Percentiles rank a stretch among this genome's conserved stretches.
These are phyloP conservation scores for Dryadula phaetusa DNA, from an alignment of 2,888 invertebrate species.

Conservation along the genomic window DNA sequence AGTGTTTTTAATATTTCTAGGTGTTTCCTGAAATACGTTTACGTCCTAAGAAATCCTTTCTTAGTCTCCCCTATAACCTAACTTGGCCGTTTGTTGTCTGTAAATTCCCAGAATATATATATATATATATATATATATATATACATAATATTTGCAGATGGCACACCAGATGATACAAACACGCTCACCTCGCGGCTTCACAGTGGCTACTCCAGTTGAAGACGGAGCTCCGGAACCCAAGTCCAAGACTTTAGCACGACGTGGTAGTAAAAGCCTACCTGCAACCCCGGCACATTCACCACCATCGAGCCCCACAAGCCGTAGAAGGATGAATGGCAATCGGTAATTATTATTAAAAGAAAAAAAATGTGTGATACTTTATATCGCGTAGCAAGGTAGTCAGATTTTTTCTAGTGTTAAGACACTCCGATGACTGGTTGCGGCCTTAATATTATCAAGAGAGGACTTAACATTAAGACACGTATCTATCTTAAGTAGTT, in stretches of 20 bases:
- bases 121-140: not conserved
- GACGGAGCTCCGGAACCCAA: conserved; percentile 55
- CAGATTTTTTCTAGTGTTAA: too few relatives aligned
- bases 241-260: conserved; percentile 70
- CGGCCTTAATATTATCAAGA: too few relatives aligned
- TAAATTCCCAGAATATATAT: too few relatives aligned
- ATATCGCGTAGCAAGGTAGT: not conserved
- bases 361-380: too few relatives aligned
- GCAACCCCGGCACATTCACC: conserved; percentile 88
- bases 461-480: too few relatives aligned
- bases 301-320: conserved; percentile 81
- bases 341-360: conserved; percentile 73
- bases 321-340: conserved; percentile 85
- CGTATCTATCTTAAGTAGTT: too few relatives aligned
- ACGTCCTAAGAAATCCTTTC: too few relatives aligned
- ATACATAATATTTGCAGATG: conserved; percentile 58
- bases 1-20: too few relatives aligned
- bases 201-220: conserved; percentile 69
- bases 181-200: conserved; percentile 69
- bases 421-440: too few relatives aligned
- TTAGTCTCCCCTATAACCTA: too few relatives aligned
- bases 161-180: conserved; percentile 85
- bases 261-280: conserved; percentile 89
- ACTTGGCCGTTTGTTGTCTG: too few relatives aligned
- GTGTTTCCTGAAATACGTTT: too few relatives aligned